Conservation (phyloP, 1,140 invertebrate genomes). For the Temnothorax nylanderi region DNA sequence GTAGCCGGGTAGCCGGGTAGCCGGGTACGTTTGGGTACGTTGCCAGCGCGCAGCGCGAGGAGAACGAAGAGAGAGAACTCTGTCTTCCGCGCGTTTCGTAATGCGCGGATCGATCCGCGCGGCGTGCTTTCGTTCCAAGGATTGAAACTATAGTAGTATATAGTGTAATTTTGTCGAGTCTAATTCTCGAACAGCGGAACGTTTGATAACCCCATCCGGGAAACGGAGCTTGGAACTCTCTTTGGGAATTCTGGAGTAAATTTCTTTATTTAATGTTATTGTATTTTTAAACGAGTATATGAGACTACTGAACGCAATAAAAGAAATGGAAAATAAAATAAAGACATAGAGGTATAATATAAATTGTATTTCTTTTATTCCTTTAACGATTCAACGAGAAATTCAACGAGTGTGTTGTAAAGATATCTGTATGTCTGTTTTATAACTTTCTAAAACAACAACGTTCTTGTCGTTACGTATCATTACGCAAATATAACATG, state of each 20-base stretch:
- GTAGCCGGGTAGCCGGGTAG: too few relatives aligned
- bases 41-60: neutral
- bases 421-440: neutral
- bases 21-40: neutral
- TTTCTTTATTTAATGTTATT: neutral
- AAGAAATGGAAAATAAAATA: neutral
- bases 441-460: neutral
- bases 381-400: neutral
- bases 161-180: neutral
- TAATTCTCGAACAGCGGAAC: neutral
- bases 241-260: neutral
- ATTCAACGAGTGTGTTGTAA: too few relatives aligned
- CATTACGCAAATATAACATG: neutral
- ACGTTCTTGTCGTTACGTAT: neutral
- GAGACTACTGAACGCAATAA: too few relatives aligned
- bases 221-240: neutral
- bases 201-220: neutral
- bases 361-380: neutral
- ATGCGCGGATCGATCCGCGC: conserved; percentile 36
- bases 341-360: neutral
- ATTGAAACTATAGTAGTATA: conserved; percentile 31
- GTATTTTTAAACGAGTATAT: neutral
- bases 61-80: neutral
- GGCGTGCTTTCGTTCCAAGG: conserved; percentile 6
- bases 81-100: conserved; percentile 1